Base-by-base conservation (phyloP, 2,797 vertebrate species). In the Borostomias antarcticus region DNA sequence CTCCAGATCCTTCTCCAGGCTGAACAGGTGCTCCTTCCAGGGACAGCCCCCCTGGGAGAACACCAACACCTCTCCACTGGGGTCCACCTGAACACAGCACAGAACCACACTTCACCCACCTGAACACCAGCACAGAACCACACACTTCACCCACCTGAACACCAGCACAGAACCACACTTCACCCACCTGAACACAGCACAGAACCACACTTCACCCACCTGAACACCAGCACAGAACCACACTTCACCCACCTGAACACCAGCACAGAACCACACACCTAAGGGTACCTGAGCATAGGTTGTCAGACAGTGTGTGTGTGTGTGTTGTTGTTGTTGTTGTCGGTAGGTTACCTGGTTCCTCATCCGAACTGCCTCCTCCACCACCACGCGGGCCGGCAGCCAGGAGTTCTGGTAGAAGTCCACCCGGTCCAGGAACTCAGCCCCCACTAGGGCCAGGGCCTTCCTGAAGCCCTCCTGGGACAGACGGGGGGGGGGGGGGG, bases 11-110 rank as follows among this genome's bases (percentile, higher is more conserved):
- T 74, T 85, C 82, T 98, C 97, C 69, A 98, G 85, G 28, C 77
- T 56, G 69, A 96, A 95, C 19, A 98, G 81, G 58, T 98, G 97
- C 65, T 98, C 96, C 82, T 98, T 96, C 97, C 97, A 98, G 1
- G 96, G 97, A 78, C 95, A 98, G 0, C 95, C 94, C 0, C 96
- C 95, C 72, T 93, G 89, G 0, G 86, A 77, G 66, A 98, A 88
- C 71, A 94, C 19, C 58, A 98, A 8, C 28, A 98, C 81, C 85
- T 91, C 89, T 5, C 97, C 96, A 17, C 95, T 95, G 30, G 87
- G 73, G 8, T 98, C 95, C 3, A 94, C 91, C 97, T 98, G 80
- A 17, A 43, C 2, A 33, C 40, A 26, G 40, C 15, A 17, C n/a
- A 4, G n/a, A n/a, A 40, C 40, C 35, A 37, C 35, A 8, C 35